Percentiles rank a stretch among this genome's conserved stretches.
Evolutionary conservation across 2,888 invertebrate species (phyloP).

Genomic region (Cremastobaeus sp.): DNA sequence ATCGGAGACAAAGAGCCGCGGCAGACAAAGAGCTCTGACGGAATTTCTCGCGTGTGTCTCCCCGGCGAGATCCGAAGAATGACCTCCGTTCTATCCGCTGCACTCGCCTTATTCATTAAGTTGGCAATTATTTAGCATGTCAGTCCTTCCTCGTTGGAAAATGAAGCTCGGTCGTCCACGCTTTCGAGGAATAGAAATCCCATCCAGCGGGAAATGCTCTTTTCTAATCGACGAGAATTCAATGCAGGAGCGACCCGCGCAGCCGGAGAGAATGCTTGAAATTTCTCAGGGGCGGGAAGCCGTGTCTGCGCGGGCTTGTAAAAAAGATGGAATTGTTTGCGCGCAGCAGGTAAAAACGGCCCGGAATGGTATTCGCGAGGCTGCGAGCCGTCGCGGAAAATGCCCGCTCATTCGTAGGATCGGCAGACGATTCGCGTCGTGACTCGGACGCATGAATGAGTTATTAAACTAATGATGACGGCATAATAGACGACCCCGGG

Average conservation of each 20-base stretch:
- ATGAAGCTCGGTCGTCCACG: slow-evolving; percentile 13
- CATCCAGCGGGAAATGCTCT: slow-evolving; percentile 20
- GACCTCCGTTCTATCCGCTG: slow-evolving; percentile 35
- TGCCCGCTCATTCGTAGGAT: neutral
- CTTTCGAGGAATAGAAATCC: slow-evolving; percentile 24
- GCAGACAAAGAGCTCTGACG: slow-evolving; percentile 55
- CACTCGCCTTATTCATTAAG: slow-evolving; percentile 56
- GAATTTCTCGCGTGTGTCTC: slow-evolving; percentile 60
- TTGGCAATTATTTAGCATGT: slow-evolving; percentile 56
- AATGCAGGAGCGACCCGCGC: slow-evolving; percentile 7
- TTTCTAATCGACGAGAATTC: slow-evolving; percentile 21
- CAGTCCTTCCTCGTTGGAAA: slow-evolving; percentile 7
- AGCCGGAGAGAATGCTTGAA: slow-evolving; percentile 26
- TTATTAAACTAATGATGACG: slow-evolving; percentile 39
- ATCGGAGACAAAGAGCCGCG: slow-evolving; percentile 47
- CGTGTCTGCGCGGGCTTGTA: slow-evolving; percentile 18
- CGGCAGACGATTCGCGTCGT: neutral
- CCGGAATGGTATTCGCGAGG: neutral
- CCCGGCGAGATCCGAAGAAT: slow-evolving; percentile 46
- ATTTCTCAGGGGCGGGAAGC: slow-evolving; percentile 18
- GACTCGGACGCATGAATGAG: slow-evolving; percentile 17
- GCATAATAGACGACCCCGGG: slow-evolving; percentile 28
- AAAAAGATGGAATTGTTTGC: slow-evolving; percentile 20
- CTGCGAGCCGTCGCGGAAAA: neutral
- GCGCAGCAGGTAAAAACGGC: slow-evolving; percentile 10